Conservation (phyloP, 2,113 vertebrate species). For the Tautogolabrus adspersus region DNA sequence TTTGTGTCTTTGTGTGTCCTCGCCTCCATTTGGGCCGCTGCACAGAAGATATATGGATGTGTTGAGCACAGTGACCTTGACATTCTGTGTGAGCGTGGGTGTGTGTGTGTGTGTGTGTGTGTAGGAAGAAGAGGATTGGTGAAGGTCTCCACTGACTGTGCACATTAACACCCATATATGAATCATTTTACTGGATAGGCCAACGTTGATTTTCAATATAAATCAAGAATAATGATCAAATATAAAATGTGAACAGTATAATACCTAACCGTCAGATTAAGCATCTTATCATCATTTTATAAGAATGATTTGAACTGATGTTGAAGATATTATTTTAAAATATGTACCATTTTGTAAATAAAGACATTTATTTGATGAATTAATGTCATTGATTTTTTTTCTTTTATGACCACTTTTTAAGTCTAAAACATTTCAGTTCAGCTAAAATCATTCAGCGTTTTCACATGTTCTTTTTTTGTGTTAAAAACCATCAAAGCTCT, state of each 20-base stretch:
- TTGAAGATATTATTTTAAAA: neutral
- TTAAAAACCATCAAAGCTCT: neutral
- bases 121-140: conserved; percentile 30
- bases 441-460: neutral
- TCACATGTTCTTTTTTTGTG: neutral
- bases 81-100: conserved; percentile 43
- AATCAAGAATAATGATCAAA: conserved; percentile 8
- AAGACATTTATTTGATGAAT: too few species aligned
- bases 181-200: conserved; percentile 35
- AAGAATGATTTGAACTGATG: neutral
- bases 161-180: conserved; percentile 32
- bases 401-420: neutral
- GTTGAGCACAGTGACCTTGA: conserved; percentile 71
- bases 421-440: neutral
- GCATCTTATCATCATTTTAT: neutral
- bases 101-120: conserved; percentile 1
- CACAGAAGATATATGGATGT: conserved; percentile 69
- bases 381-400: neutral
- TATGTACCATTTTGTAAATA: too few species aligned
- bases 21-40: conserved; percentile 46
- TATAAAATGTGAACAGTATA: neutral
- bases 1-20: conserved; percentile 61
- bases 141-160: conserved; percentile 30
- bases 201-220: conserved; percentile 6
- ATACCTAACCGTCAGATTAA: neutral